phyloP scores from a whole-genome alignment of 2,888 invertebrate species.

The Drosophila diplacantha region DNA sequence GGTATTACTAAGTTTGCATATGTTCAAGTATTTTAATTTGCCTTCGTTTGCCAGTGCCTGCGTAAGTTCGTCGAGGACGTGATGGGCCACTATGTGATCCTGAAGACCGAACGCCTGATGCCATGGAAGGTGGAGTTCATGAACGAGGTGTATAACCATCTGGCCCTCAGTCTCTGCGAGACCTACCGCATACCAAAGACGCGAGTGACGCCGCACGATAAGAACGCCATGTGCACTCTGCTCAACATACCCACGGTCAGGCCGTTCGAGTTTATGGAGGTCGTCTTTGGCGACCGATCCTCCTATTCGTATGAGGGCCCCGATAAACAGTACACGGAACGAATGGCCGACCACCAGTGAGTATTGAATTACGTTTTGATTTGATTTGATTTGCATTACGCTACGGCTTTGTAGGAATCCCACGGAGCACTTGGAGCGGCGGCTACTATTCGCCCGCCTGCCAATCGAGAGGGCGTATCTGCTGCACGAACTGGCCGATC shows the following conservation, averaged over 20 bases:
- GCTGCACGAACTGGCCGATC: slow-evolving; percentile 57
- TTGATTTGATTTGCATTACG: not conserved
- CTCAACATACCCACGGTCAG: slow-evolving; percentile 39
- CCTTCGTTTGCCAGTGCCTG: slow-evolving; percentile 37
- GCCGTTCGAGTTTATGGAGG: slow-evolving; percentile 22
- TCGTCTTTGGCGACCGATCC: slow-evolving; percentile 47
- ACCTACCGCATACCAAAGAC: slow-evolving; percentile 40
- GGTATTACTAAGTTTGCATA: not conserved
- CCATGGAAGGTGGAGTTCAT: slow-evolving; percentile 64
- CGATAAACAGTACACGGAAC: slow-evolving; percentile 5
- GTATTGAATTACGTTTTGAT: not conserved
- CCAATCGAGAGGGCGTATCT: slow-evolving; percentile 61
- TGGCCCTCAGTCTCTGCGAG: slow-evolving; percentile 57
- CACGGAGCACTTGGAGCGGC: slow-evolving; percentile 39
- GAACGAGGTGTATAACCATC: slow-evolving; percentile 64
- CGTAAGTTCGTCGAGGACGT: slow-evolving; percentile 49
- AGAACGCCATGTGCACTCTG: slow-evolving; percentile 47
- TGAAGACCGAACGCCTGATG: slow-evolving; percentile 60
- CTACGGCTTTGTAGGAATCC: slow-evolving; percentile 1
- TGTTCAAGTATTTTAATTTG: not conserved
- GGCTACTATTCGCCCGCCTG: slow-evolving; percentile 50
- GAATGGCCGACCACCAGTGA: slow-evolving; percentile 33
- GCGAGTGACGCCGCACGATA: slow-evolving; percentile 49
- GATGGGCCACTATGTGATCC: slow-evolving; percentile 56
- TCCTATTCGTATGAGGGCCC: slow-evolving; percentile 27